Evolutionary conservation across 2,113 vertebrate species (phyloP).

Genomic region (Hemichromis elongatus): DNA sequence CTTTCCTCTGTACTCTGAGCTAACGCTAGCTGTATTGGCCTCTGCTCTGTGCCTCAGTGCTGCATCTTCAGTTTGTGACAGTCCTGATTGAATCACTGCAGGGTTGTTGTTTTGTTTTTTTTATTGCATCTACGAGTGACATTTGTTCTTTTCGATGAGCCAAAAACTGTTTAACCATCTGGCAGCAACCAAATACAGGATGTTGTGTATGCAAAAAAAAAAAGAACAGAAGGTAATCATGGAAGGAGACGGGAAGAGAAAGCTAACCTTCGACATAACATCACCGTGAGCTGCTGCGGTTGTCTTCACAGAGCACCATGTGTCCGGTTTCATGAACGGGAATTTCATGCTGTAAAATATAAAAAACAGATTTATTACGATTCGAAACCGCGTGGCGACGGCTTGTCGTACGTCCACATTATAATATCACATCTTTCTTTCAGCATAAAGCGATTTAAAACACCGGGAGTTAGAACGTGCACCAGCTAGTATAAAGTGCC

Average conservation of each 20-base stretch:
- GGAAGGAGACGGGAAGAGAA: fast-evolving
- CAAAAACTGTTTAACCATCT: background rate
- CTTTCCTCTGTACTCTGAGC: background rate
- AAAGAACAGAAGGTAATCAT: background rate
- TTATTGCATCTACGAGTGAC: background rate
- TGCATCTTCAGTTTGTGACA: background rate
- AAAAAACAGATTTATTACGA: background rate
- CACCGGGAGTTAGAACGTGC: background rate
- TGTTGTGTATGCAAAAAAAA: background rate
- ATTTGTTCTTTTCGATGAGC: background rate
- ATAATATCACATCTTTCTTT: background rate
- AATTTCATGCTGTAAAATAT: background rate
- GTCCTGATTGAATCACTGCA: background rate
- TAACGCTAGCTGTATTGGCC: background rate
- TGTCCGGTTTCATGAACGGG: background rate
- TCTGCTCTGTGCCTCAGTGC: background rate
- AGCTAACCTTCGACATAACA: background rate
- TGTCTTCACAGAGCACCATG: background rate
- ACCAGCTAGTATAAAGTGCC: background rate
- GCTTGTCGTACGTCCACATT: background rate
- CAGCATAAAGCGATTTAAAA: background rate
- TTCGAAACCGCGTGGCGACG: background rate
- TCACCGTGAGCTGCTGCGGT: background rate
- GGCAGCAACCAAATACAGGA: background rate
- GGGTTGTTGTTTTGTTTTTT: background rate